Evolutionary conservation across 2,888 invertebrate genomes (phyloP), one percentile per base, ranked within the genome.

Genomic region (Lomographa bimaculata): DNA sequence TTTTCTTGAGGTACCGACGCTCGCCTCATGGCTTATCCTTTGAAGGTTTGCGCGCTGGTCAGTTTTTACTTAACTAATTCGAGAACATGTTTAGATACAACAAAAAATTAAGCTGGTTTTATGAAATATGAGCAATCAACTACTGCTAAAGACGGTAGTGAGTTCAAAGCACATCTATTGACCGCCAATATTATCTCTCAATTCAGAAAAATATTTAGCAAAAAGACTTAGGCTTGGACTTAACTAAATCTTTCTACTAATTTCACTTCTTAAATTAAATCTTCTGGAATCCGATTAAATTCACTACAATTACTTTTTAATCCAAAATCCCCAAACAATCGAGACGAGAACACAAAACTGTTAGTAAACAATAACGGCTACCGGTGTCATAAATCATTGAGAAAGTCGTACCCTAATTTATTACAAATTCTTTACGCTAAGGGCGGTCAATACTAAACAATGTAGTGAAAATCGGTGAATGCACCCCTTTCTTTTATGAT

Each of bases 401-500:
- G 62, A 71, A 71, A 70, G 65, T 69, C 46, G 38, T 60, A 45
- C 46, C 41, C 40, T 55, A 46, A 62, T 74, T 71, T 61, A 65
- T 60, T 53, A 65, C 52, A 58, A 54, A 68, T 69, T 72, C 63
- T 69, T 57, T 54, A 54, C 71, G 64, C 70, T 60, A 49, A 58
- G 68, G 75, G 72, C 73, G 72, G 76, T 64, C 72, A 67, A 47
- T 42, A 43, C 52, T 43, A 61, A 63, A 68, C 65, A 70, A 69
- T 54, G 57, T 50, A 53, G 54, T 43, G 59, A 47, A 50, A 57
- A 40, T 66, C 51, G 59, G 69, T 60, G 56, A 64, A 53, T 47
- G 60, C 52, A 74, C 60, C 68, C 71, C 73, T 81, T 80, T 78
- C 74, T 68, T 73, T 71, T 70, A 72, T 57, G 59, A 58, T 50